Conservation (phyloP, 2,797 vertebrate species). For the Argyrosomus regius region DNA sequence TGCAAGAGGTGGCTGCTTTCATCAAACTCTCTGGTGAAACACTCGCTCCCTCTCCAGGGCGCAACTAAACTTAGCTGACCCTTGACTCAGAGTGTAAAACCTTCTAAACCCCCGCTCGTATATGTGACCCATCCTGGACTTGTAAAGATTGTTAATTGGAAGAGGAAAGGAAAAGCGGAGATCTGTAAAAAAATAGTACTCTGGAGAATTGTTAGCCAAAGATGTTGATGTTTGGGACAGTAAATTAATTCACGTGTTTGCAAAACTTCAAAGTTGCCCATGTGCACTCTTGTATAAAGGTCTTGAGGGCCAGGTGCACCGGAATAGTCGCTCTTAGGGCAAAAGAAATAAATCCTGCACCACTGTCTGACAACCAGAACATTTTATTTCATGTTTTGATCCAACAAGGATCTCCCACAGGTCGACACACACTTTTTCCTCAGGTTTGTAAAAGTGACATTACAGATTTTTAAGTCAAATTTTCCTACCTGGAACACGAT, state of each 20-base stretch:
- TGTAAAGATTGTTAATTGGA: slow-evolving; percentile 46
- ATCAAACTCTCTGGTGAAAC: slow-evolving; percentile 58
- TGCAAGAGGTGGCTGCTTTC: slow-evolving; percentile 36
- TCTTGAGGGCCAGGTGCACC: neutral
- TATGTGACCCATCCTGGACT: slow-evolving; percentile 24
- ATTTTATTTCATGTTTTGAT: neutral
- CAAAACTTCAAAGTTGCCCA: slow-evolving; percentile 20
- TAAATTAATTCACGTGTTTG: slow-evolving; percentile 39
- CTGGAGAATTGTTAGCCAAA: slow-evolving; percentile 16
- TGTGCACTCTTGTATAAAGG: neutral
- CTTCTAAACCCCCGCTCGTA: slow-evolving; percentile 16
- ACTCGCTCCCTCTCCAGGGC: slow-evolving; percentile 54
- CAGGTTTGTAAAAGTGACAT: neutral
- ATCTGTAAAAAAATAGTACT: neutral
- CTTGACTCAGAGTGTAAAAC: slow-evolving; percentile 46
- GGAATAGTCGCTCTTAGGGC: slow-evolving; percentile 17
- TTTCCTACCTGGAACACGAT: neutral
- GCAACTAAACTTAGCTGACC: slow-evolving; percentile 65
- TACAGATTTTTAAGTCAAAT: neutral
- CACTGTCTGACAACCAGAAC: neutral
- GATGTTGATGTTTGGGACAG: slow-evolving; percentile 31
- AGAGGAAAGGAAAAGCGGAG: slow-evolving; percentile 31
- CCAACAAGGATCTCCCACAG: neutral
- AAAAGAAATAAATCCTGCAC: neutral
- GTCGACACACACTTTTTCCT: neutral